A percentile compares a stretch with the other conserved stretches of the same genome.
Evolutionary conservation across 2,113 vertebrate genomes (phyloP).

Genomic region (Anarrhichthys ocellatus): DNA sequence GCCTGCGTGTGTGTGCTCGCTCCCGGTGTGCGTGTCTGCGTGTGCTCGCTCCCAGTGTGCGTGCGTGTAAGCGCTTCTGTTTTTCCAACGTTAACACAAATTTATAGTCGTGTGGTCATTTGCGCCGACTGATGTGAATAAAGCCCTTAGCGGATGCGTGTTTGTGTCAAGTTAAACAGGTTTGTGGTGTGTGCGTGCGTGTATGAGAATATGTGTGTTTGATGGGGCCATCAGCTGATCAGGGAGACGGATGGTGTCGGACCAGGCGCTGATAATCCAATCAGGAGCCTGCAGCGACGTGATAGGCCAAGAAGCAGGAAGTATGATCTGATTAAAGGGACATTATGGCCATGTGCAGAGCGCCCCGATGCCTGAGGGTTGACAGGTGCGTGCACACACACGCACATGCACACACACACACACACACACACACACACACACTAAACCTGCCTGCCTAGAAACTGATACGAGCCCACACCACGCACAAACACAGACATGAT

Average conservation of each 20-base stretch:
- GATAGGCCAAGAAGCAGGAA: conserved; percentile 96
- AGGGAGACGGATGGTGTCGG: conserved; percentile 80
- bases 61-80: conserved; percentile 16
- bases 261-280: conserved; percentile 87
- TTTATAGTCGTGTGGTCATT: conserved; percentile 45
- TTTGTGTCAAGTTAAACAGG: conserved; percentile 77
- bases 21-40: background rate
- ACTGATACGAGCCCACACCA: conserved; percentile 51
- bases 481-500: conserved; percentile 49
- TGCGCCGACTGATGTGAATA: conserved; percentile 55
- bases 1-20: conserved; percentile 11
- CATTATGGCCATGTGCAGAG: conserved; percentile 95
- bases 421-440: conserved; percentile 41
- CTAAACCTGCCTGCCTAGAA: conserved; percentile 65
- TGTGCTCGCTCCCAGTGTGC: background rate
- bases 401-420: no score
- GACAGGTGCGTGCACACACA: conserved; percentile 70
- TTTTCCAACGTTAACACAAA: conserved; percentile 42
- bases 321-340: conserved; percentile 96
- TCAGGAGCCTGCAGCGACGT: conserved; percentile 94
- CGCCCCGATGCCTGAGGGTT: conserved; percentile 78
- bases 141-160: conserved; percentile 46
- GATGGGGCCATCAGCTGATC: conserved; percentile 81
- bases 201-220: conserved; percentile 72
- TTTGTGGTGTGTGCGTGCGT: conserved; percentile 67